These are phyloP conservation scores for Temnothorax ravouxi DNA, from an alignment of 2,888 invertebrate genomes.

Conservation along the genomic window DNA sequence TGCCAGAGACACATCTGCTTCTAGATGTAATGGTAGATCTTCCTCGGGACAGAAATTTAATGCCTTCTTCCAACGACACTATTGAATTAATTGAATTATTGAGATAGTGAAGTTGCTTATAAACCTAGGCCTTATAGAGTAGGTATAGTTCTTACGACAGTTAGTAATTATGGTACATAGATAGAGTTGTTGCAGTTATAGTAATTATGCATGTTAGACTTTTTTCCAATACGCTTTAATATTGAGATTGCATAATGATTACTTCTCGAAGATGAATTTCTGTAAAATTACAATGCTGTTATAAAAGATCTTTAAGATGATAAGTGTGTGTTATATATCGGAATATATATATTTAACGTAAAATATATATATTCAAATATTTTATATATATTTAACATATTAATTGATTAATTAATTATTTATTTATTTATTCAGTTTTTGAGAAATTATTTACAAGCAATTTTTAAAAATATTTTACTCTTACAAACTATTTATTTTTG, in stretches of 20 bases:
- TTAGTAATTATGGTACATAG: constrained; percentile 26
- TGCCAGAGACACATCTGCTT: constrained; percentile 7
- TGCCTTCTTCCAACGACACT: constrained; percentile 32
- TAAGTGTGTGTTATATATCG: background rate
- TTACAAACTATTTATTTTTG: background rate
- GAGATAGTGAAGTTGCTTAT: constrained; percentile 30
- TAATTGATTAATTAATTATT: constrained; percentile 3
- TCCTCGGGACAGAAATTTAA: constrained; percentile 8
- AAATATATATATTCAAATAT: background rate
- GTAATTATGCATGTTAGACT: constrained; percentile 29
- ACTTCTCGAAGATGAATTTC: background rate
- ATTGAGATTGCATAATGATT: constrained; percentile 7
- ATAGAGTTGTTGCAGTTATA: constrained; percentile 20
- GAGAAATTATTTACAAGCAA: background rate
- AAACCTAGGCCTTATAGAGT: constrained; percentile 41
- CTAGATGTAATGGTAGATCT: constrained; percentile 28
- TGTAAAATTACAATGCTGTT: background rate
- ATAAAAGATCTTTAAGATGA: background rate
- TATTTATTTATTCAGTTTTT: constrained; percentile 2
- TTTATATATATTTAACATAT: background rate
- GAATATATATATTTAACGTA: background rate
- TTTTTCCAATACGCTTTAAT: constrained; percentile 4
- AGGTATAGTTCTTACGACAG: constrained; percentile 29
- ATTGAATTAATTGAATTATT: constrained; percentile 2
- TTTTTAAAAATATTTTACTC: constrained; percentile 1